Percentiles rank a stretch among this genome's conserved stretches.
These are phyloP conservation scores for Lordiphosa mommai DNA, from an alignment of 1,140 invertebrate genomes.

Conservation along the genomic window DNA sequence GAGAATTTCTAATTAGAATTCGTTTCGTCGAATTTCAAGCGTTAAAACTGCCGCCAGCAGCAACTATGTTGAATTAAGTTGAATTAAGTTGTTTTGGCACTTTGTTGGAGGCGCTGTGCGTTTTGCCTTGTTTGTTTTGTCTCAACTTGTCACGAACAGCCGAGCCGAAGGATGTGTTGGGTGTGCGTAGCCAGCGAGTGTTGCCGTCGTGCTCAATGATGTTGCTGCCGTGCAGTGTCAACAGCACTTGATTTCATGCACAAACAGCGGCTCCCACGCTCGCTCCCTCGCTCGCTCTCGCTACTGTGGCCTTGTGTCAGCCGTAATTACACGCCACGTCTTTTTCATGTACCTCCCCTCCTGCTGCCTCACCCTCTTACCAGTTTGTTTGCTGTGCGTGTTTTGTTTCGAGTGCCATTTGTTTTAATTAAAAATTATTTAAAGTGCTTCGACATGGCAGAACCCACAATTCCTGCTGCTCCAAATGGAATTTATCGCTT, in stretches of 20 bases:
- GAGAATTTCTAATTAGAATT: conserved; percentile 37
- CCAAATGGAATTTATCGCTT: conserved; percentile 1
- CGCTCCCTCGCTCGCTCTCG: neutral
- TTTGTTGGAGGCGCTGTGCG: conserved; percentile 16
- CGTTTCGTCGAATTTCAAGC: conserved; percentile 33
- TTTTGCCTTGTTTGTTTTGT: conserved; percentile 53
- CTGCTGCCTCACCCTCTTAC: neutral
- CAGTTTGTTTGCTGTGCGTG: conserved; percentile 54
- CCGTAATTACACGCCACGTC: conserved; percentile 51
- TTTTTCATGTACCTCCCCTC: conserved; percentile 29
- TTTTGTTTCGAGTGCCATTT: conserved; percentile 71
- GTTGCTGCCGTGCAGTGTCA: conserved; percentile 45
- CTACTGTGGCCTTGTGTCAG: conserved; percentile 11
- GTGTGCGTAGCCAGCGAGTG: conserved; percentile 6
- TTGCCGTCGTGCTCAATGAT: conserved; percentile 31
- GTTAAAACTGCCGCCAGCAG: conserved; percentile 48
- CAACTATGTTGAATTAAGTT: conserved; percentile 3
- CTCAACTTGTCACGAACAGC: conserved; percentile 60
- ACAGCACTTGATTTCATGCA: conserved; percentile 66
- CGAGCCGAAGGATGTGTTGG: neutral
- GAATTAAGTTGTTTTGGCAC: conserved; percentile 39
- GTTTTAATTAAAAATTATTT: conserved; percentile 77
- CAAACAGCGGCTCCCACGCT: conserved; percentile 40
- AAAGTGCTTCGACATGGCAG: conserved; percentile 39
- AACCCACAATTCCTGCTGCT: conserved; percentile 5